Conservation (phyloP, 2,888 invertebrate genomes). For the Limenitis camilla region DNA sequence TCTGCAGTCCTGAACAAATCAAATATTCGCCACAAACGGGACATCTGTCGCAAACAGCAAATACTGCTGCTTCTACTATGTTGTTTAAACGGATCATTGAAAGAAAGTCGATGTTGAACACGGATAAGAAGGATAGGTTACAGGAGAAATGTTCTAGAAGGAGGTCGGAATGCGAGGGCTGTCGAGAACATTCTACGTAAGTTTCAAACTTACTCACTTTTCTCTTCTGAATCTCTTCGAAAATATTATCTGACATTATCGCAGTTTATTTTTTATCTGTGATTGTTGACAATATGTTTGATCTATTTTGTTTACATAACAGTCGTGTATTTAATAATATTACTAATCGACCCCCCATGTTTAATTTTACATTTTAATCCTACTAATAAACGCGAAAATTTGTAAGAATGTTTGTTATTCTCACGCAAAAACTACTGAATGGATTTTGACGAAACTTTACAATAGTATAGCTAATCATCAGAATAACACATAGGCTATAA, state of each 20-base stretch:
- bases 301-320: no score
- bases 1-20: conserved; percentile 53
- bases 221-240: background rate
- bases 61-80: conserved; percentile 69
- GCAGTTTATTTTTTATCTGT: no score
- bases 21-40: conserved; percentile 65
- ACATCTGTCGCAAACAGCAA: conserved; percentile 67
- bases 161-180: conserved; percentile 65
- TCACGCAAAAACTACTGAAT: no score
- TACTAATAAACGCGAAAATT: no score
- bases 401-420: no score
- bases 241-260: background rate
- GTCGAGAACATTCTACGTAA: conserved; percentile 67
- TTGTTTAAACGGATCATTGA: conserved; percentile 74
- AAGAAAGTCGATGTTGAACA: conserved; percentile 72
- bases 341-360: no score
- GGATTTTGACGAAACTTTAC: no score
- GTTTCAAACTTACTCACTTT: conserved; percentile 29
- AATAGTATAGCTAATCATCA: no score
- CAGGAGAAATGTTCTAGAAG: conserved; percentile 67
- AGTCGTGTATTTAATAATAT: no score
- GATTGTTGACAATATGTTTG: no score
- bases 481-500: no score
- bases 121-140: conserved; percentile 46
- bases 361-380: no score